A percentile compares a stretch with the other conserved stretches of the same genome.
These are phyloP conservation scores for Venustaconcha ellipsiformis DNA, from an alignment of 1,140 invertebrate species.

Conservation along the genomic window DNA sequence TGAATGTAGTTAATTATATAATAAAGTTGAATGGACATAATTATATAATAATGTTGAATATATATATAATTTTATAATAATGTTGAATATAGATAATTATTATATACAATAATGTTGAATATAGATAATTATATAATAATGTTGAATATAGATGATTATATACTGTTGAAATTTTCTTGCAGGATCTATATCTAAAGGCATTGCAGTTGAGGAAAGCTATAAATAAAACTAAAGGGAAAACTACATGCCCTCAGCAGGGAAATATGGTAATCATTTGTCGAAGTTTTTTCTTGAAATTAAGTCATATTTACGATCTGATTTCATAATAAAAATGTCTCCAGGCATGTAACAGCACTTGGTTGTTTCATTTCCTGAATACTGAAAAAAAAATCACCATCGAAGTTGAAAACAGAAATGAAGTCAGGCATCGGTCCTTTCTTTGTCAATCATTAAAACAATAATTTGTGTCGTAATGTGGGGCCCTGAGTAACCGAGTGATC, in stretches of 20 bases:
- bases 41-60: constrained; percentile 2
- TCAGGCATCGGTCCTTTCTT: too few relatives aligned
- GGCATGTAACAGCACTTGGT: not conserved
- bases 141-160: not conserved
- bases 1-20: not conserved
- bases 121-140: not conserved
- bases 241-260: constrained; percentile 17
- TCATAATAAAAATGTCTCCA: not conserved
- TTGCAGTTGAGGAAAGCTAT: constrained; percentile 79
- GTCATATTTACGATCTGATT: not conserved
- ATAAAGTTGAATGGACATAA: too few relatives aligned
- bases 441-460: too few relatives aligned
- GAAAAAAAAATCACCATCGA: not conserved
- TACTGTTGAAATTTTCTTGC: constrained; percentile 32
- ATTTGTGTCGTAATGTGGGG: too few relatives aligned
- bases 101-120: not conserved
- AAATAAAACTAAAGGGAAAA: constrained; percentile 72
- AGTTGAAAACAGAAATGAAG: not conserved
- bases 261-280: constrained; percentile 39
- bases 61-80: too few relatives aligned
- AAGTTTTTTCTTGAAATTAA: not conserved
- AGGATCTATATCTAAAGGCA: constrained; percentile 75
- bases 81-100: not conserved
- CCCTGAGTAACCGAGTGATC: too few relatives aligned
- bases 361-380: not conserved